phyloP scores from a whole-genome alignment of 2,797 vertebrate species.

The Cichlasoma orientale region DNA sequence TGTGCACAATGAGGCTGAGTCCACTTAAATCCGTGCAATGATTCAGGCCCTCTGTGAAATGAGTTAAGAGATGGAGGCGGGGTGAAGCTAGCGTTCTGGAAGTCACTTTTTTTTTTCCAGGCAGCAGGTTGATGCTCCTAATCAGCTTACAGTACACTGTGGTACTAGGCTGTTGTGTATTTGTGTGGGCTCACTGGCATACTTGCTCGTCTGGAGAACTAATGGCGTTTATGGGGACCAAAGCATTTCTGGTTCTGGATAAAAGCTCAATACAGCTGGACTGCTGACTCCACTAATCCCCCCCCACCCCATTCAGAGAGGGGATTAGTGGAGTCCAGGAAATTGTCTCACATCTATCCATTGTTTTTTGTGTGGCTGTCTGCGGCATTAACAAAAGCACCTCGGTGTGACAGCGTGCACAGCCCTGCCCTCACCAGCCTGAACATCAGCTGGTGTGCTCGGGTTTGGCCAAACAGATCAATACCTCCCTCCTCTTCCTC shows the following conservation, averaged over 20 bases:
- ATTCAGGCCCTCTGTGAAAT: conserved; percentile 37
- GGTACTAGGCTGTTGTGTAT: background rate
- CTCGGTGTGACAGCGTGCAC: background rate
- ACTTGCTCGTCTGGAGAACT: background rate
- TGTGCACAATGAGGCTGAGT: conserved; percentile 24
- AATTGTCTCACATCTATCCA: conserved; percentile 10
- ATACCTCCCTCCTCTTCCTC: conserved; percentile 2
- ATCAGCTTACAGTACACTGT: conserved; percentile 20
- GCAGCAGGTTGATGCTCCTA: conserved; percentile 7
- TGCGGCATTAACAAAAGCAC: conserved; percentile 63
- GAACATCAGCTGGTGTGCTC: conserved; percentile 4
- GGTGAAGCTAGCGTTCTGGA: background rate
- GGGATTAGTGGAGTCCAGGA: conserved; percentile 9
- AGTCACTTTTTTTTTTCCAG: background rate
- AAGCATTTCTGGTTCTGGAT: conserved; percentile 20
- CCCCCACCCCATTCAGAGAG: conserved; percentile 6
- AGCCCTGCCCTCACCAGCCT: background rate
- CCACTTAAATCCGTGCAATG: conserved; percentile 39
- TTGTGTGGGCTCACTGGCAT: background rate
- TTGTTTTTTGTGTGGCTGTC: conserved; percentile 37
- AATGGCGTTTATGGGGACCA: background rate
- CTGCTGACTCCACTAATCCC: conserved; percentile 59
- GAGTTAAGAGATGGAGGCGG: conserved; percentile 10
- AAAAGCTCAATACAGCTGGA: conserved; percentile 16
- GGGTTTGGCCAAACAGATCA: conserved; percentile 31